A percentile compares a stretch with the other conserved stretches of the same genome.
Conservation (phyloP, 2,113 vertebrate species). For the human (Homo sapiens) region DNA sequence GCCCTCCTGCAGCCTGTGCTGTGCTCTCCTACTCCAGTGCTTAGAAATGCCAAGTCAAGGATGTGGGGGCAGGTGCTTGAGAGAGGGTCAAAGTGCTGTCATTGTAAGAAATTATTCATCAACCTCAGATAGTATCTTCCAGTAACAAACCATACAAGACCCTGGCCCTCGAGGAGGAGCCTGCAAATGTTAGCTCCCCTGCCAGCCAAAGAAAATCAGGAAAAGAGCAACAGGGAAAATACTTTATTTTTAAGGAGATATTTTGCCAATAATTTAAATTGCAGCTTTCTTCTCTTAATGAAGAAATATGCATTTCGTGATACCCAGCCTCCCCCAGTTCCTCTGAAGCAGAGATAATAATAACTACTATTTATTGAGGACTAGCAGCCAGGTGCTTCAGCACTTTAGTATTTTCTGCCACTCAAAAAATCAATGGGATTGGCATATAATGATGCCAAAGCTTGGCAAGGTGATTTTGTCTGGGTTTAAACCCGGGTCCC, state of each 20-base stretch:
- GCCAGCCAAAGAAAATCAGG: neutral
- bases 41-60: neutral
- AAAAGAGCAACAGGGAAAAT: neutral
- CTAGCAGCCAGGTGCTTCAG: neutral
- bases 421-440: neutral
- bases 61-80: neutral
- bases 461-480: fast-evolving
- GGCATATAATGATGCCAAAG: too few species aligned
- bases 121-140: neutral
- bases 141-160: too few species aligned
- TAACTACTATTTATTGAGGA: neutral
- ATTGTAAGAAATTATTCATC: neutral
- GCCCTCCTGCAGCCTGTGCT: neutral
- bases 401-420: neutral
- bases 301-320: neutral
- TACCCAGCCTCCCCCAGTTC: neutral
- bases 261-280: slow-evolving; percentile 39
- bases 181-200: neutral
- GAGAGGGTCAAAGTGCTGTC: neutral
- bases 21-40: neutral
- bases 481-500: neutral
- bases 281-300: slow-evolving; percentile 16
- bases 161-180: neutral
- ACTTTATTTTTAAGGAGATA: neutral
- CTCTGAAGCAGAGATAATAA: neutral